Evolutionary conservation across 2,113 vertebrate species (phyloP), one percentile per base, ranked within the genome.

Genomic region (Podarcis raffonei): DNA sequence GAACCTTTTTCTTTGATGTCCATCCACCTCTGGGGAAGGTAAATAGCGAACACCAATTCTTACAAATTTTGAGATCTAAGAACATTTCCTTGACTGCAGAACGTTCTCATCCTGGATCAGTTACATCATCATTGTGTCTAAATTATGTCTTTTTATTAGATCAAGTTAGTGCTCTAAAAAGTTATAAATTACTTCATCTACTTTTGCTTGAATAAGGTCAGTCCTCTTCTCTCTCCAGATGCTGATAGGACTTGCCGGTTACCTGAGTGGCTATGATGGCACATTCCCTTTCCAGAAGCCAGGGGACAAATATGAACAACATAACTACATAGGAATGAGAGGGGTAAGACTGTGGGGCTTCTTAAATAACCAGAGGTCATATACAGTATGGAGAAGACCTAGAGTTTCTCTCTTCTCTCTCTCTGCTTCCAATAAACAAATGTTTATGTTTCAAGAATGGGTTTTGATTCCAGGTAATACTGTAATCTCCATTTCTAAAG

Each of bases 11-110:
- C 95, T 99, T 99, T 92, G 99, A 99, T 87, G 98, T 99, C 80
- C 99, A 99, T 81, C 99, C 99, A 18, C 99, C 99, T 53, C 96
- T 99, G 79, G 99, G 99, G 87, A 99, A 99, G 97, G 99, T 99
- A 94, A 97, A 93, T 8, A 69, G 5, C 85, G 79, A 37, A 88
- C 76, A 27, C 87, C 27, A 42, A 6, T 71, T 87, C 13, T 86
- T 22, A n/a, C 87, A 11, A 3, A n/a, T 37, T 77, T 82, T 42
- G 83, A 71, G 87, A 93, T 2, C 13, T 27, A 30, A 12, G 59
- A n/a, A 69, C 86, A 25, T 76, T 76, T 6, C 16, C 25, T 35
- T 85, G 27, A 3, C 42, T 30, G 12, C 5, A 11, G 76, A 9
- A 87, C 2, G n/a, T 4, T 22, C 2, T n/a, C 12, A 30, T 2